phyloP scores from a whole-genome alignment of 2,797 vertebrate species.

The Microhierax caerulescens region DNA sequence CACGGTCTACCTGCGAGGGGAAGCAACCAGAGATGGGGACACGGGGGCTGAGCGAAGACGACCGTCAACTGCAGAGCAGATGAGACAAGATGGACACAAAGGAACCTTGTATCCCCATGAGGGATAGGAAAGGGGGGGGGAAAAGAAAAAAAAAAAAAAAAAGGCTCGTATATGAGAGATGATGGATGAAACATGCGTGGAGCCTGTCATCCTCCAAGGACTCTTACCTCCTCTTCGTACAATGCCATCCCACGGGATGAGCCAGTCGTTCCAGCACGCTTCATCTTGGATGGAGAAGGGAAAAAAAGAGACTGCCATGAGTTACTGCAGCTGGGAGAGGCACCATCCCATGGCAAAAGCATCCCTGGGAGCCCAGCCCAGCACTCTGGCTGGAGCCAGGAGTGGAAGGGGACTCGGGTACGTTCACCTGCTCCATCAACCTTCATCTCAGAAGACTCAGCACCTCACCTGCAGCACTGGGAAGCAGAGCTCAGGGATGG shows the following conservation, averaged over 20 bases:
- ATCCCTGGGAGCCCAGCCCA: not conserved
- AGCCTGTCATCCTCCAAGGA: accelerated
- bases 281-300: constrained; percentile 79
- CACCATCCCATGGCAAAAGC: accelerated
- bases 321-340: accelerated
- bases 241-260: constrained; percentile 90
- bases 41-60: accelerated
- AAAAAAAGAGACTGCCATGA: not conserved
- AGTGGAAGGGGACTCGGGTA: not conserved
- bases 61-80: accelerated
- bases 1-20: constrained; percentile 80
- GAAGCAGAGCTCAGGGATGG: not conserved
- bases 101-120: accelerated
- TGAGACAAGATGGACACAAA: accelerated
- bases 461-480: not conserved
- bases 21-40: not conserved
- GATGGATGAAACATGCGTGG: accelerated
- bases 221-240: constrained; percentile 92
- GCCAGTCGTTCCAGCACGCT: constrained; percentile 86
- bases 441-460: not conserved
- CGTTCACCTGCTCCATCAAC: not conserved
- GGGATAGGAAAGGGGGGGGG: accelerated
- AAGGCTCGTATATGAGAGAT: accelerated
- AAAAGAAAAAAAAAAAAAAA: accelerated
- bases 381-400: accelerated